phyloP scores from a whole-genome alignment of 2,797 vertebrate species.

The Silurus aristotelis region DNA sequence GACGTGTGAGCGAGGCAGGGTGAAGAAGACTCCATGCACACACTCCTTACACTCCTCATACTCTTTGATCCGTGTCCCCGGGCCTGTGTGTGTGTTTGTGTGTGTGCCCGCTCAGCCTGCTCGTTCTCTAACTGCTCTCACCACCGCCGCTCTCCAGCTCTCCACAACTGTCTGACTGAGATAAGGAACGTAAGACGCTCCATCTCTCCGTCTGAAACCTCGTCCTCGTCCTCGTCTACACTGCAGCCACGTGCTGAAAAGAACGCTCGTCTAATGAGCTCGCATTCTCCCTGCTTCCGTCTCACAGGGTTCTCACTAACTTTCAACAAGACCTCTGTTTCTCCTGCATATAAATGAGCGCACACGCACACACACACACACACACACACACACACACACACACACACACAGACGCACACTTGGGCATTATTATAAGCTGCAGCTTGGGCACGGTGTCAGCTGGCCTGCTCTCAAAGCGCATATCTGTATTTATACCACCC shows the following conservation, averaged over 20 bases:
- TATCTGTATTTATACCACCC: conserved; percentile 76
- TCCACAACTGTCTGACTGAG: conserved; percentile 98
- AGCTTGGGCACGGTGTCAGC: conserved; percentile 79
- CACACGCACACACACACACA: conserved; percentile 54
- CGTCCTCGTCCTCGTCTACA: conserved; percentile 71
- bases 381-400: conserved; percentile 43
- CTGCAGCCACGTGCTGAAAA: conserved; percentile 69
- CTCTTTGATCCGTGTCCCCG: conserved; percentile 98
- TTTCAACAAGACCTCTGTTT: conserved; percentile 77
- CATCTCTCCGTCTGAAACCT: conserved; percentile 47
- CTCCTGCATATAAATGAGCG: conserved; percentile 80
- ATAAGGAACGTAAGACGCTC: conserved; percentile 86
- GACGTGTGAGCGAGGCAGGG: not conserved
- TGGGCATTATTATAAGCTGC: conserved; percentile 80
- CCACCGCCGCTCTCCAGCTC: conserved; percentile 87
- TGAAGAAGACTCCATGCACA: conserved; percentile 70
- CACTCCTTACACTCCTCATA: conserved; percentile 68
- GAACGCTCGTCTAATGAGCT: conserved; percentile 57
- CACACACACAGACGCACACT: conserved; percentile 62
- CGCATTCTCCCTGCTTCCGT: conserved; percentile 69
- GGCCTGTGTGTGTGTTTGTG: conserved; percentile 87
- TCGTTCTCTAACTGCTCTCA: conserved; percentile 80
- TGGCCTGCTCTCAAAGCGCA: conserved; percentile 78
- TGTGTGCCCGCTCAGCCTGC: conserved; percentile 81
- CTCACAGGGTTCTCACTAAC: conserved; percentile 29